Base-by-base conservation (phyloP, 2,888 invertebrate species). In the Beris morrisii region DNA sequence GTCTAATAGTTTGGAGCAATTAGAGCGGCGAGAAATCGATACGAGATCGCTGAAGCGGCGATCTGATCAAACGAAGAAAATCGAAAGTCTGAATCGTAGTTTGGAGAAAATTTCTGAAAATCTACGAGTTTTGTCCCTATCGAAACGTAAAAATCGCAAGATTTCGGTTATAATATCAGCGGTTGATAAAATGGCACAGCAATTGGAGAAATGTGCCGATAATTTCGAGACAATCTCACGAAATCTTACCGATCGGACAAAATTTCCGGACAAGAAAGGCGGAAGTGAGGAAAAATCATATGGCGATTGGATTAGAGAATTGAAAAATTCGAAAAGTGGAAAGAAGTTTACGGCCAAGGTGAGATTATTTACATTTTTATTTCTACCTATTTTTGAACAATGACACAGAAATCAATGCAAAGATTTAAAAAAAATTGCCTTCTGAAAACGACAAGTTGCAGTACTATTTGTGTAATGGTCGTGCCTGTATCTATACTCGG, bases 251-350 rank as follows among this genome's bases (percentile, higher is more conserved):
- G 44, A 32, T 38, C 4, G 38, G 4, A 22, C 38, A 12, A 44
- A 30, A n/a, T 15, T 46, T 6, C n/a, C 15, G 12, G 58, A 59
- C 32, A 5, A 22, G 31, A n/a, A 66, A 67, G 28, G 38, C 67
- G 28, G 63, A 67, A 32, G 55, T 57, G 4, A 55, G 70, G 71
- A 70, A 7, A 75, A 75, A 50, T 71, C 72, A 3, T 81, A 80
- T 64, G 72, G 72, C 1, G 75, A 78, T 44, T 81, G 80, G 81
- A 74, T 81, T 45, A 67, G 73, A 28, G 79, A 80, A 63, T 75
- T 81, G 75, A 74, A 78, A 5, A 73, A 73, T 53, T 76, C 77
- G 0, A 58, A 70, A 38, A 78, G 75, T 69, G 81, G 81, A 0
- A 72, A 75, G 52, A 70, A 74, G 22, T 80, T 81, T 67, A 70